Conservation (phyloP, 2,113 vertebrate species). For the Diadophis punctatus region DNA sequence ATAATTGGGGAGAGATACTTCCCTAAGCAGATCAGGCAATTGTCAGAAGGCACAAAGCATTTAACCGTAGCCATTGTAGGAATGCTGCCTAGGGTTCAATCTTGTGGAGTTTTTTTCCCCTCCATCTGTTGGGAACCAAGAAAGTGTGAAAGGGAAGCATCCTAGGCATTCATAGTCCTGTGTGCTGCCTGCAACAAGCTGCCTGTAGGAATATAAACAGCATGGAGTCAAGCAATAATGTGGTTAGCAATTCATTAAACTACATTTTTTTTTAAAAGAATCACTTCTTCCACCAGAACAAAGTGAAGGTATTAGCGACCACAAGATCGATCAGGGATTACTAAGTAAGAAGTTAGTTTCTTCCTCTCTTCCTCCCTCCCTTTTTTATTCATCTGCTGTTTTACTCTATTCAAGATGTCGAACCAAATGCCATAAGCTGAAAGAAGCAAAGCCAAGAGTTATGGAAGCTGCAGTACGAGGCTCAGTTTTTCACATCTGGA, state of each 20-base stretch:
- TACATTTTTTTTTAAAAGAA: not conserved
- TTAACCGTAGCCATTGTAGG: rapidly evolving
- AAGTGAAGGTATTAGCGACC: not conserved
- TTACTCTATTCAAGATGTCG: not conserved
- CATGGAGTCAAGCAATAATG: not conserved
- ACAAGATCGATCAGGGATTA: not conserved
- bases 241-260: not conserved
- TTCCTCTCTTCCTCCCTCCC: not conserved
- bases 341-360: not conserved
- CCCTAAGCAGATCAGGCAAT: not conserved
- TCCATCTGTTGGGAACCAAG: not conserved
- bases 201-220: not conserved
- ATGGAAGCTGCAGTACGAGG: not conserved
- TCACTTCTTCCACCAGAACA: not conserved
- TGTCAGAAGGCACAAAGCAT: conserved; percentile 1
- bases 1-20: not conserved
- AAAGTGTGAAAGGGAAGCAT: not conserved
- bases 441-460: not conserved
- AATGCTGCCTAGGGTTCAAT: not conserved
- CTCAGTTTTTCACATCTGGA: not conserved
- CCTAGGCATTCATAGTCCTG: not conserved
- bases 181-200: not conserved
- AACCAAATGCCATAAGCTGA: not conserved
- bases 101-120: not conserved
- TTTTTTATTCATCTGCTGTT: not conserved